Evolutionary conservation across 2,113 vertebrate genomes (phyloP).

Genomic region (Tamias sibiricus): DNA sequence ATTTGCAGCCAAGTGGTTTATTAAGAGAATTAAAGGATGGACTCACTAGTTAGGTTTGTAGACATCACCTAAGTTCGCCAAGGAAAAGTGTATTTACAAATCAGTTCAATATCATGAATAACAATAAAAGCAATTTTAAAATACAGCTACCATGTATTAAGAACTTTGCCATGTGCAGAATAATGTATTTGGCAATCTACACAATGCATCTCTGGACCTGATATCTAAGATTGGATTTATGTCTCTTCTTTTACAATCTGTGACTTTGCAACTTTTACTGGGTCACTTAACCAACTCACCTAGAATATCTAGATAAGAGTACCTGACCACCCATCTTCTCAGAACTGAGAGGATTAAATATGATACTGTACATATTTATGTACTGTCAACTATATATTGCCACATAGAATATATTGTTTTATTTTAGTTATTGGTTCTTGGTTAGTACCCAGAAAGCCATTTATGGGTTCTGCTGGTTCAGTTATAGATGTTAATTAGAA

Average conservation of each 20-base stretch:
- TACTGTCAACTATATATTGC: background rate
- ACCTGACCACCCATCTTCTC: background rate
- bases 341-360: background rate
- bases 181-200: background rate
- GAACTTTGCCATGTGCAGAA: background rate
- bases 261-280: background rate
- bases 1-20: background rate
- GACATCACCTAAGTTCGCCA: constrained; percentile 18
- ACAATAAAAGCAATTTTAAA: constrained; percentile 23
- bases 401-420: background rate
- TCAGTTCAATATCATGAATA: background rate
- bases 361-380: background rate
- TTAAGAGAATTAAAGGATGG: background rate
- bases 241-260: background rate
- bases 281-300: background rate
- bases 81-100: background rate
- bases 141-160: background rate
- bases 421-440: constrained; percentile 3
- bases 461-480: background rate
- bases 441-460: background rate
- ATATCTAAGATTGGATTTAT: background rate
- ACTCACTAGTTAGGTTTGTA: background rate
- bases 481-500: background rate
- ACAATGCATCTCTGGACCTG: background rate
- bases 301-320: background rate